phyloP scores from a whole-genome alignment of 2,797 vertebrate species.

The Sebastes reedi region DNA sequence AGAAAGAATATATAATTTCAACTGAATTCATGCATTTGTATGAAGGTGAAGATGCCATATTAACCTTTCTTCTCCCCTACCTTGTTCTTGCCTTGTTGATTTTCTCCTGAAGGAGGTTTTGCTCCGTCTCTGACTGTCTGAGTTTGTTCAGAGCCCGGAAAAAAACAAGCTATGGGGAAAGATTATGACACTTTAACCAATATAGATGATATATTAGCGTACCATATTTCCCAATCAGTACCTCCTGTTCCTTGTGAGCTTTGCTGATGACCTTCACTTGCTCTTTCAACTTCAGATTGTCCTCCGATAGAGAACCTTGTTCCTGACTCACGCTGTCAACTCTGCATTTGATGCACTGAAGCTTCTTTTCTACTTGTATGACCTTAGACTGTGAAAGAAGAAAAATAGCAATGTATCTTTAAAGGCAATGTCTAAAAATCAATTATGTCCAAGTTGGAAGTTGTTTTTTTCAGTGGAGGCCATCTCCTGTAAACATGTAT shows the following conservation, averaged over 20 bases:
- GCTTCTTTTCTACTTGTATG: constrained; percentile 40
- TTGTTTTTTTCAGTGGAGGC: neutral
- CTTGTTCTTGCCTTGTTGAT: constrained; percentile 51
- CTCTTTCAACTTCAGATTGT: constrained; percentile 30
- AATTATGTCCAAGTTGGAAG: neutral
- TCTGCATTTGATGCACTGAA: constrained; percentile 32
- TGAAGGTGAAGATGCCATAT: neutral
- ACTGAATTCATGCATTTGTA: neutral
- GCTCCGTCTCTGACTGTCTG: constrained; percentile 73
- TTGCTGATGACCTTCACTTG: constrained; percentile 40
- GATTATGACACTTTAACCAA: neutral
- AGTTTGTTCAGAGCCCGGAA: constrained; percentile 72
- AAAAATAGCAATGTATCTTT: neutral
- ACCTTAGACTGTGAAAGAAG: constrained; percentile 31
- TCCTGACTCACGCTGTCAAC: constrained; percentile 40
- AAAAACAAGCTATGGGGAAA: constrained; percentile 47
- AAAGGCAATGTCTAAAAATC: neutral
- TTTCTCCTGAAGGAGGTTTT: constrained; percentile 72
- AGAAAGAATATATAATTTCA: neutral
- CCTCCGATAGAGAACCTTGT: constrained; percentile 14
- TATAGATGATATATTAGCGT: neutral
- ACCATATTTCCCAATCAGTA: neutral
- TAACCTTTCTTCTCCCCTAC: constrained; percentile 4
- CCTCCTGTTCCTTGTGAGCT: constrained; percentile 63
- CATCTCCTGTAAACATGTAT: neutral